A percentile compares a stretch with the other conserved stretches of the same genome.
Conservation (phyloP, 2,797 vertebrate species). For the Botia kubotai region DNA sequence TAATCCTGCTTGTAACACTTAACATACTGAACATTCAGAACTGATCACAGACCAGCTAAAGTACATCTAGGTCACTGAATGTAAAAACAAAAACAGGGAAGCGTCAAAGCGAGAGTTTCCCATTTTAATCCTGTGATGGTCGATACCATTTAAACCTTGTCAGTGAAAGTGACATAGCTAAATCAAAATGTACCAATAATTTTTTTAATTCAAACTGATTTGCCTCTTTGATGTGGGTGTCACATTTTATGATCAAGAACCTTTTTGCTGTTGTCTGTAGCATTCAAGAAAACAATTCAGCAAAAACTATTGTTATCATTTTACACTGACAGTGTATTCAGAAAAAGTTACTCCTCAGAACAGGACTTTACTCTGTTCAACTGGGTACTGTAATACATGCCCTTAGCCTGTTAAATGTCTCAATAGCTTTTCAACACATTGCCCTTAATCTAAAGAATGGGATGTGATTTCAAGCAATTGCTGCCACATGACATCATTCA, state of each 20-base stretch:
- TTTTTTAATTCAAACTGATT: too few species aligned
- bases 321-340: neutral
- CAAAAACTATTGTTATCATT: neutral
- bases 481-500: slow-evolving; percentile 53
- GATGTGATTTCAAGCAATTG: slow-evolving; percentile 54
- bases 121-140: slow-evolving; percentile 58
- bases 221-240: slow-evolving; percentile 65
- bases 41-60: slow-evolving; percentile 21
- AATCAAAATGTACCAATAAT: too few species aligned
- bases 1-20: slow-evolving; percentile 12
- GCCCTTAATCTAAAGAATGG: slow-evolving; percentile 38
- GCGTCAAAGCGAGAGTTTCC: slow-evolving; percentile 6
- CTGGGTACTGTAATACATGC: slow-evolving; percentile 37
- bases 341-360: neutral
- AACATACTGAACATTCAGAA: slow-evolving; percentile 32
- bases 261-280: slow-evolving; percentile 69
- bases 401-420: slow-evolving; percentile 37
- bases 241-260: slow-evolving; percentile 69
- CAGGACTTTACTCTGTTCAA: slow-evolving; percentile 17
- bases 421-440: slow-evolving; percentile 38
- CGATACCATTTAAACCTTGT: slow-evolving; percentile 39
- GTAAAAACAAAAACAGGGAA: neutral
- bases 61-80: slow-evolving; percentile 5
- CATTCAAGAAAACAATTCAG: slow-evolving; percentile 38
- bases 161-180: slow-evolving; percentile 55